phyloP scores from a whole-genome alignment of 2,888 invertebrate genomes.

The Caenorhabditis sinica region DNA sequence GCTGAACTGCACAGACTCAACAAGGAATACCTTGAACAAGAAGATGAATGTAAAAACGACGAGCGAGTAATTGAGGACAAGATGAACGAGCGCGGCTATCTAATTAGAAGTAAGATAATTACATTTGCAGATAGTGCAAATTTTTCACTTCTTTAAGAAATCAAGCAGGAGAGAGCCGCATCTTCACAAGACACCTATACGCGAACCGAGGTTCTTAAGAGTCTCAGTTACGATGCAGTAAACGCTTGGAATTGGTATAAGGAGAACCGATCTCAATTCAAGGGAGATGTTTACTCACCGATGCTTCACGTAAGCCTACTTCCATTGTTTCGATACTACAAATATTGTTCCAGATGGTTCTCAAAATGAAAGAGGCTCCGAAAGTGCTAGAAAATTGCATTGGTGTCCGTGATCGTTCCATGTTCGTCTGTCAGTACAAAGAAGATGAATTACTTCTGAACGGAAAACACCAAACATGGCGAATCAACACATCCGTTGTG shows the following conservation, averaged over 20 bases:
- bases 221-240: conserved; percentile 11
- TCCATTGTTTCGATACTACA: neutral
- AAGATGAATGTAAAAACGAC: no score
- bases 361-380: conserved; percentile 53
- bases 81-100: neutral
- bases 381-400: conserved; percentile 72
- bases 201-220: conserved; percentile 11
- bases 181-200: neutral
- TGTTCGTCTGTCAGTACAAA: conserved; percentile 77
- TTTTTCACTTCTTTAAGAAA: conserved; percentile 29
- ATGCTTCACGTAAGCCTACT: conserved; percentile 69
- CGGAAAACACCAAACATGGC: conserved; percentile 25
- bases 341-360: conserved; percentile 53
- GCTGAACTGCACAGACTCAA: neutral
- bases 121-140: neutral
- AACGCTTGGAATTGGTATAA: conserved; percentile 72
- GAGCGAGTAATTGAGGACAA: neutral
- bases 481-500: conserved; percentile 57
- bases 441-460: conserved; percentile 73
- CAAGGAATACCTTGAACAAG: no score
- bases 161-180: neutral
- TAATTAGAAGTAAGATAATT: conserved; percentile 20
- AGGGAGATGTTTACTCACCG: conserved; percentile 74
- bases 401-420: conserved; percentile 71
- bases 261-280: conserved; percentile 68